Base-by-base conservation (phyloP, 2,888 invertebrate genomes). In the Drosophila hamatofila region DNA sequence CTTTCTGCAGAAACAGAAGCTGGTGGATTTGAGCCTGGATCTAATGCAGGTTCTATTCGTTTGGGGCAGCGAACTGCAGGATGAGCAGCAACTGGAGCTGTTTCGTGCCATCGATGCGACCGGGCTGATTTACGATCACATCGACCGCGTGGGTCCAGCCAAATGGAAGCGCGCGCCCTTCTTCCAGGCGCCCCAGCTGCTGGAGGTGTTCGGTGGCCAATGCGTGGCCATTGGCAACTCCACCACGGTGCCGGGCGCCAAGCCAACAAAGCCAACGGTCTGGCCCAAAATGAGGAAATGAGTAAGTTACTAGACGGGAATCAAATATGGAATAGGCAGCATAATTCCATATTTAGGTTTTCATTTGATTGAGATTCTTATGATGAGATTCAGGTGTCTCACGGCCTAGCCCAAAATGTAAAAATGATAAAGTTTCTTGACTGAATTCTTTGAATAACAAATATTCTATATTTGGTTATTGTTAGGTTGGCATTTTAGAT, bases 11-110 rank as follows among this genome's bases (percentile, higher is more conserved):
- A 76, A 77, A 91, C 95, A 96, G 1, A 94, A 95, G 12, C 95
- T 96, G 94, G 94, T 95, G 1, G 73, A 81, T 2, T 91, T 96
- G 63, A 97, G 96, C 0, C 95, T 95, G 74, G 95, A 96, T 81
- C 94, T 96, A 9, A 96, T 96, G 14, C 94, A 98, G 60, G 95
- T 97, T 2, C 95, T 98, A 66, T 99, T 99, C 93, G 97, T 98
- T 81, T 99, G 99, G 99, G 99, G 99, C 25, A 98, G 98, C 80
- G 97, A 97, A 88, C 97, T 98, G 90, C 97, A 97, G 83, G 96
- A 97, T 91, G 95, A 95, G 62, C 95, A 95, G 49, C 96, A 96
- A 1, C 96, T 98, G 55, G 95, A 95, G 83, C 95, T 95, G 88
- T 95, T 99, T 49, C 98, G 98, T 90, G 94, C 96, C 62, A 94